These are phyloP conservation scores for Oncorhynchus mykiss DNA, from an alignment of 2,113 vertebrate species.

Conservation along the genomic window DNA sequence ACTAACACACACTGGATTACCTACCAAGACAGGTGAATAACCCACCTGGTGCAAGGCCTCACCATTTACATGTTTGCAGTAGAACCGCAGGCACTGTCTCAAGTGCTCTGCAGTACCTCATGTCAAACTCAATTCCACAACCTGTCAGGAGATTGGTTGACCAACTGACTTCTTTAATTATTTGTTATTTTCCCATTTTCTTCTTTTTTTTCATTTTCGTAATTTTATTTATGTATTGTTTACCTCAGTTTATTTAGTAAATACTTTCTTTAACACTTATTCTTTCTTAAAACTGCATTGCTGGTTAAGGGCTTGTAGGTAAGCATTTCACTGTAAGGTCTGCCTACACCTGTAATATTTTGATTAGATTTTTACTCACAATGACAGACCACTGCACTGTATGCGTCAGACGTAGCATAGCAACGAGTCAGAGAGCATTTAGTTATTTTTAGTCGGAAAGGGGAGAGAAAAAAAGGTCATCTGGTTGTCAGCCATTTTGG, in stretches of 20 bases:
- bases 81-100: not conserved
- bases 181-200: too few species aligned
- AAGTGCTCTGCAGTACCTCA: not conserved
- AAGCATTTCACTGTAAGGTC: too few species aligned
- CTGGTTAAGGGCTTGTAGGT: too few species aligned
- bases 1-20: too few species aligned
- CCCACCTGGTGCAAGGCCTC: not conserved
- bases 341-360: too few species aligned
- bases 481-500: slow-evolving; percentile 19
- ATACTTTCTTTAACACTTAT: too few species aligned
- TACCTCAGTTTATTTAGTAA: too few species aligned
- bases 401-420: not conserved
- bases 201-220: too few species aligned
- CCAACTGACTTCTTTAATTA: not conserved
- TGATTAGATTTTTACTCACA: not conserved
- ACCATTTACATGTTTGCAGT: not conserved
- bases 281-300: too few species aligned
- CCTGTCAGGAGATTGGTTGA: not conserved
- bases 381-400: not conserved
- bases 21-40: not conserved
- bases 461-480: not conserved
- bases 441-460: not conserved
- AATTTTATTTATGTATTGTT: too few species aligned
- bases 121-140: not conserved
- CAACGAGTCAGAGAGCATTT: not conserved